Evolutionary conservation across 2,888 invertebrate species (phyloP), one percentile per base, ranked within the genome.

Genomic region (Cylloceria caligata): DNA sequence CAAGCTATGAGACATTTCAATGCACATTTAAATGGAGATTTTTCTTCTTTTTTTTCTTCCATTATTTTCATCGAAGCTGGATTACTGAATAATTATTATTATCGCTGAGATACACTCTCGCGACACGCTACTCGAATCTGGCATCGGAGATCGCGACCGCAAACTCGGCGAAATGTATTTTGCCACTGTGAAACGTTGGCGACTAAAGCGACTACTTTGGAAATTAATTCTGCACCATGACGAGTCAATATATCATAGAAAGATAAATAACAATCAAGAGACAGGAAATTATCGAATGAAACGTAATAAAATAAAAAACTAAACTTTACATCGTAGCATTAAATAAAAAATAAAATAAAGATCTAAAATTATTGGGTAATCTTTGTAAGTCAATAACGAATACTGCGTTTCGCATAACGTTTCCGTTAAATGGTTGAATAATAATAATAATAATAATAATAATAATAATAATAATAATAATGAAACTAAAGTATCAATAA

Each of bases 341-440:
- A 3, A 11, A 11, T 39, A 39, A 24, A 47, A 47, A 30, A 57
- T 30, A 30, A 62, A 24, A 57, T 49, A 57, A 68, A 75, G 39
- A 71, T 75, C 68, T 74, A 55, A 69, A 49, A 64, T 64, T 74
- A 73, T 62, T 73, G 65, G 16, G 65, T 83, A 83, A 76, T 83
- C 83, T 83, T 84, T 83, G 83, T 81, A 79, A 84, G 71, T 83
- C 83, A 60, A 81, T 74, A 71, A 67, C 71, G 36, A 83, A 83
- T 84, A 83, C 82, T 82, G 82, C 76, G 42, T 60, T 60, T 27
- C 52, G 34, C 71, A 39, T 74, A 65, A 81, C 65, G 62, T 76
- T 80, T 72, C 47, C 76, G 42, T 75, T 69, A 69, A 65, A 73
- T 16, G 24, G 21, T 67, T 74, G 24, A 68, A 30, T 30, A 30